Evolutionary conservation across 2,797 vertebrate genomes (phyloP), one percentile per base, ranked within the genome.

Genomic region (Diceros bicornis): DNA sequence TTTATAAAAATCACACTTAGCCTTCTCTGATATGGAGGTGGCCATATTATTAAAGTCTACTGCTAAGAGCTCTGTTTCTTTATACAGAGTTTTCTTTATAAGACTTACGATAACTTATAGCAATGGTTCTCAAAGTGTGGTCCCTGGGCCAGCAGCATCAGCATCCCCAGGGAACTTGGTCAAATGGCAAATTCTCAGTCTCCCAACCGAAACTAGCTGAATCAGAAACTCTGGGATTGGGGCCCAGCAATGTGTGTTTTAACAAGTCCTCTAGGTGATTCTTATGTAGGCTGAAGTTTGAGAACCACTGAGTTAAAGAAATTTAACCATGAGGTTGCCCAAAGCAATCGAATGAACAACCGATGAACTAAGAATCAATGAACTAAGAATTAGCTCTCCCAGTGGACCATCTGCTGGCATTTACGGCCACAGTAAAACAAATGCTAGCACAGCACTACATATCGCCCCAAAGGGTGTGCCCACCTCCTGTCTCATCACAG

Each of bases 1-100:
- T 68, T 82, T 62, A 41, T 74, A 89, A 95, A 96, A 96, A 61
- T 59, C 66, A 75, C 5, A 55, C 32, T 69, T 82, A 29, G 20
- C 13, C 44, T 90, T 97, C 71, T 47, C 62, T 34, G 57, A 71
- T 44, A 10, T n/a, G 11, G 71, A 94, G 17, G 21, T 50, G 27
- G 34, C 41, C 37, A 29, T 50, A 55, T 91, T 47, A 55, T 34
- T 74, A 41, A 94, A 12, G 2, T 44, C 34, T 11, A 68, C 23
- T 50, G 29, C 32, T 2, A 41, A 82, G 29, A 75, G 10, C 9
- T 79, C 66, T 10, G 12, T 55, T 47, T 69, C 32, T 71, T 17
- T 3, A 1, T 12, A 12, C 4, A 52, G 66, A 50, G 66, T 84
- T 75, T 83, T 44, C 77, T 90, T 89, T 59, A 61, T 21, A 50